Evolutionary conservation across 1,140 invertebrate species (phyloP).

Genomic region (Tigriopus japonicus): DNA sequence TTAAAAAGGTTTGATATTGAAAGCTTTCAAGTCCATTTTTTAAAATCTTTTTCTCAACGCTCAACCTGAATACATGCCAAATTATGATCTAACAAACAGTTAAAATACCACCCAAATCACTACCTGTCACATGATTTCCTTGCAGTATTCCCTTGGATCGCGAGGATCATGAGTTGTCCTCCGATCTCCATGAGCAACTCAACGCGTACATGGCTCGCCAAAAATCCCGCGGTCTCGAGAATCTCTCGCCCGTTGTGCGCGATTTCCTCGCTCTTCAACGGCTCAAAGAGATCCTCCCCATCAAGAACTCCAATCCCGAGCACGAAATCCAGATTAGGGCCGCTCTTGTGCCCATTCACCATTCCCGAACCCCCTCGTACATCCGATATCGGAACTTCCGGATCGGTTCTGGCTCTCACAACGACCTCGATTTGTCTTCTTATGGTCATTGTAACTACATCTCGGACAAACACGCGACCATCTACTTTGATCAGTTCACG

Average conservation of each 20-base stretch:
- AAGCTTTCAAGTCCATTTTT: too few species aligned
- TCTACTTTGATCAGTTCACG: slow-evolving; percentile 68
- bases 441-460: slow-evolving; percentile 50
- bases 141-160: neutral
- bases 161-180: neutral
- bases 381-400: slow-evolving; percentile 7
- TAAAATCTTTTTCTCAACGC: too few species aligned
- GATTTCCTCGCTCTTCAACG: slow-evolving; percentile 4
- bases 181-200: neutral
- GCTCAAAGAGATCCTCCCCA: slow-evolving; percentile 2
- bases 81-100: too few species aligned
- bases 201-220: neutral
- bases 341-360: slow-evolving; percentile 6
- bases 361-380: neutral
- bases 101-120: too few species aligned
- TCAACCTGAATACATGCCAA: too few species aligned
- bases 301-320: neutral
- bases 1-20: too few species aligned
- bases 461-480: slow-evolving; percentile 59
- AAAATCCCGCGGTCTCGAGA: neutral
- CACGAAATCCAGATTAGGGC: slow-evolving; percentile 6
- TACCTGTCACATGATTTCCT: too few species aligned
- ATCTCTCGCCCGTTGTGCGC: neutral
- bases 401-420: slow-evolving; percentile 19
- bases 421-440: slow-evolving; percentile 17